phyloP scores from a whole-genome alignment of 64 coral and sea anemone genomes.

The Actinia equina region DNA sequence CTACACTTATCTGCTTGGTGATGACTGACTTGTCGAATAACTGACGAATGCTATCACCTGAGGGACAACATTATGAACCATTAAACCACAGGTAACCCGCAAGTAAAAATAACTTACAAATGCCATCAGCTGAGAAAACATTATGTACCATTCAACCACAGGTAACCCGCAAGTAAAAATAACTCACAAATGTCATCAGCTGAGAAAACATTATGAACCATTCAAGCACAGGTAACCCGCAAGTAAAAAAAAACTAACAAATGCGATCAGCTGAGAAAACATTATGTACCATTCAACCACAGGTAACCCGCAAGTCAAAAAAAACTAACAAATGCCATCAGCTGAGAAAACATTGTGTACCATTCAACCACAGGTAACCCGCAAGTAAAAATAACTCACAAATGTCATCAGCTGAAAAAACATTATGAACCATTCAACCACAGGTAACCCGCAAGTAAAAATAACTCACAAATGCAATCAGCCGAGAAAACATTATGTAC shows the following conservation, averaged over 20 bases:
- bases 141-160: neutral
- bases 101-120: neutral
- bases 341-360: no score
- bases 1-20: conserved; percentile 71
- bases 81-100: neutral
- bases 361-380: no score
- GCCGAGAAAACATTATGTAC: no score
- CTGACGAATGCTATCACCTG: conserved; percentile 57
- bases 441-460: no score
- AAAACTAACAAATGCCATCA: no score
- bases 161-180: neutral
- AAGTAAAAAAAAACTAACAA: conserved; percentile 46
- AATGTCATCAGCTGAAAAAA: conserved; percentile 47
- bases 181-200: no score
- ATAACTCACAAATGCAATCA: no score
- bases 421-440: no score
- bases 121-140: neutral
- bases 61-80: neutral
- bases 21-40: conserved; percentile 83
- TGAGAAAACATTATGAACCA: no score
- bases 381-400: conserved; percentile 36
- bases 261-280: conserved; percentile 24
- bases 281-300: neutral
- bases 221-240: no score
- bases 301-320: neutral